Base-by-base conservation (phyloP, 2,113 vertebrate genomes). In the Psilopsiagon aurifrons region DNA sequence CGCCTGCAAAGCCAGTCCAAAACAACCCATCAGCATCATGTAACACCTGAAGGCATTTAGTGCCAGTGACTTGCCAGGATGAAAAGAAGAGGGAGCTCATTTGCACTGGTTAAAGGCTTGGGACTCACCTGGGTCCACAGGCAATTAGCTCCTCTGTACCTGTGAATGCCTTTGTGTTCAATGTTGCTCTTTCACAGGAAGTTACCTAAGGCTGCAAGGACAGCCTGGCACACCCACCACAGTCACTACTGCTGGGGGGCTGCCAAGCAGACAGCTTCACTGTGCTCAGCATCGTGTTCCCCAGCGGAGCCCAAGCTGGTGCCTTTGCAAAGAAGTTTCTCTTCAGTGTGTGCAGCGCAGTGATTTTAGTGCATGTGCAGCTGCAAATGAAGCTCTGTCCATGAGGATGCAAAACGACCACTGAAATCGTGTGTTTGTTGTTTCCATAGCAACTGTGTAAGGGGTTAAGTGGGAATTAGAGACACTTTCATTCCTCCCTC, bases 391-490 rank as follows among this genome's bases (percentile, higher is more conserved):
- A 8, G 18, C 73, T n/a, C 71, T 41, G 66, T 22, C 95, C 52
- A 18, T 22, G n/a, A 3, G 23, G 67, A 24, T 2, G 19, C 46
- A 82, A 90, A 60, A 11, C 31, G 67, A n/a, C 62, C 90, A 13
- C 33, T 64, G 84, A 67, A 78, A 73, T 69, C 43, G 24, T 39
- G 13, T 59, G 39, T 47, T 51, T 83, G 39, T 86, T 76, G 88
- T 94, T 97, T 90, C 97, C 94, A 96, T 51, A 93, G 96, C 90
- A 90, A 92, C 96, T 94, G 28, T 6, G 1, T 24, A 25, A 64
- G 28, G 39, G 66, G 88, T 35, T 52, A 60, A 82, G 83, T 70
- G 64, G 55, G 49, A 89, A 92, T 92, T 46, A 80, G 62, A 93
- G 74, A 41, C 71, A n/a, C 57, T 57, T 81, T 55, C 88, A 19